Conservation (phyloP, 2,113 vertebrate genomes). For the Prunella fulvescens region DNA sequence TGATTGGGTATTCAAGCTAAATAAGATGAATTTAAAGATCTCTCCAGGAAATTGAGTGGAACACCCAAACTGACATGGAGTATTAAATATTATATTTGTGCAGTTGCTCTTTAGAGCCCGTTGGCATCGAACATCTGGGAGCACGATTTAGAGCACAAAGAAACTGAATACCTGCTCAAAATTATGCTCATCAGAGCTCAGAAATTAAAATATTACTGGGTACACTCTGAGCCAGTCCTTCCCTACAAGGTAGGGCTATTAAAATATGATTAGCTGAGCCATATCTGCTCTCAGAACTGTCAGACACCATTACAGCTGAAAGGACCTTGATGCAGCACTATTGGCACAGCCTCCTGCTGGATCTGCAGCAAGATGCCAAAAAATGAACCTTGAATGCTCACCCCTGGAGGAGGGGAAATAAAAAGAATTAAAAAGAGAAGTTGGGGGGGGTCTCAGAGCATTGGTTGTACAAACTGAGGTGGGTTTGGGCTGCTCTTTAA, state of each 20-base stretch:
- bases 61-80: constrained; percentile 79
- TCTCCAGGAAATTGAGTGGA: constrained; percentile 84
- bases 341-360: constrained; percentile 56
- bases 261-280: constrained; percentile 75
- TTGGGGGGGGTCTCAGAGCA: background rate
- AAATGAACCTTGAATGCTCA: background rate
- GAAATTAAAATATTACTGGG: constrained; percentile 74
- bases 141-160: constrained; percentile 47
- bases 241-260: constrained; percentile 73
- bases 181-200: constrained; percentile 72
- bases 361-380: constrained; percentile 30
- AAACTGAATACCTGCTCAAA: constrained; percentile 76
- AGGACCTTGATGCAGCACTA: constrained; percentile 46
- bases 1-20: constrained; percentile 72
- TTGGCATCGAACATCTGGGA: constrained; percentile 76
- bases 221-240: constrained; percentile 26
- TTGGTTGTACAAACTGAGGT: background rate
- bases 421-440: background rate
- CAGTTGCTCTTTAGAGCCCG: constrained; percentile 46
- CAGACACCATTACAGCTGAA: constrained; percentile 75
- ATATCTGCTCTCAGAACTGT: constrained; percentile 74
- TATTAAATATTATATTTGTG: constrained; percentile 74
- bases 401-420: background rate
- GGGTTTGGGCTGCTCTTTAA: background rate
- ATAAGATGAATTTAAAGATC: constrained; percentile 75